Evolutionary conservation across 2,888 invertebrate genomes (phyloP).

Genomic region (Acrobasis suavella): DNA sequence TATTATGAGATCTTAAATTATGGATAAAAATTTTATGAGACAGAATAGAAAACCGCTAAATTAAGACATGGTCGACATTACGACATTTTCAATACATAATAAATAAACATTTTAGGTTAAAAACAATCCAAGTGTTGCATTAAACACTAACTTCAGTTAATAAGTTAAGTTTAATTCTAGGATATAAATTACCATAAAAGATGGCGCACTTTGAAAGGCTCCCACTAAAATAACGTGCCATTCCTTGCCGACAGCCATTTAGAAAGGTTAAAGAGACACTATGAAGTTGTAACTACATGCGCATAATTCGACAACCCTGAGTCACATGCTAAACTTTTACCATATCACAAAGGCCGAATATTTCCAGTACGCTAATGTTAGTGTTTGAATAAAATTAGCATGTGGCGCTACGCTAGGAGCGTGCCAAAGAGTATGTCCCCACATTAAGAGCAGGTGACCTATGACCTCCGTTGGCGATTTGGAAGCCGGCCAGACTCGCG

Average conservation of each 20-base stretch:
- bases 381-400: slow-evolving; percentile 51
- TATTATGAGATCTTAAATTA: too few relatives aligned
- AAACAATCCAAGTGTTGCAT: neutral
- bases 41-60: too few relatives aligned
- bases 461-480: slow-evolving; percentile 61
- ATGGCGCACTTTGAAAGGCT: neutral
- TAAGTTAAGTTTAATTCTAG: neutral
- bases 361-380: slow-evolving; percentile 46
- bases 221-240: neutral
- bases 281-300: slow-evolving; percentile 44
- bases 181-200: neutral
- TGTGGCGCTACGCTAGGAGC: slow-evolving; percentile 38
- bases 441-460: slow-evolving; percentile 69
- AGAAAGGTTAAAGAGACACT: slow-evolving; percentile 37
- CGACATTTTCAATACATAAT: too few relatives aligned
- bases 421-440: slow-evolving; percentile 60
- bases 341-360: slow-evolving; percentile 36
- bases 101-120: neutral
- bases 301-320: slow-evolving; percentile 43
- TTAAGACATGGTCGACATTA: too few relatives aligned
- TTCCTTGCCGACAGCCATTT: slow-evolving; percentile 24
- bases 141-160: neutral
- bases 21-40: too few relatives aligned
- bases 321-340: slow-evolving; percentile 35
- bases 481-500: slow-evolving; percentile 62